Conservation (phyloP, 2,888 invertebrate genomes). For the Cryptocephalus moraei region DNA sequence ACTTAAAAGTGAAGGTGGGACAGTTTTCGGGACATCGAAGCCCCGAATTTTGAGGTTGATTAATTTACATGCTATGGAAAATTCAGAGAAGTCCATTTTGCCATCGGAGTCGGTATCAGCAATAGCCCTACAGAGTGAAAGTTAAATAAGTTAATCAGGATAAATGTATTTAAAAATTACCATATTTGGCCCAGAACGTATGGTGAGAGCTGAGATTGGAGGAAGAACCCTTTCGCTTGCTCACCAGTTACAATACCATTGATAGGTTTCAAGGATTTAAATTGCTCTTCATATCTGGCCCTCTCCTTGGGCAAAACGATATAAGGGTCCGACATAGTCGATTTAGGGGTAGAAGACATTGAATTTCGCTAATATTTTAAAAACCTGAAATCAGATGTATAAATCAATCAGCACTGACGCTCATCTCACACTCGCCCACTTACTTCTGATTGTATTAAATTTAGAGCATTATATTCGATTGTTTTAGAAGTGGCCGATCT, state of each 20-base stretch:
- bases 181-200: conserved; percentile 89
- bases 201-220: conserved; percentile 84
- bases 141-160: neutral
- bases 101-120: conserved; percentile 97
- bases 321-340: conserved; percentile 71
- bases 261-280: conserved; percentile 74
- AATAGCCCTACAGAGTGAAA: conserved; percentile 50
- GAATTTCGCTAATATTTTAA: neutral
- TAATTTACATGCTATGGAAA: conserved; percentile 93
- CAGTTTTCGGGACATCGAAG: conserved; percentile 74
- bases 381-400: neutral
- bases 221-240: conserved; percentile 86
- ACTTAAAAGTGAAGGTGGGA: conserved; percentile 68
- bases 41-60: conserved; percentile 89
- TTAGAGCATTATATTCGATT: conserved; percentile 1
- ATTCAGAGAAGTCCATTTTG: conserved; percentile 91
- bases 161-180: conserved; percentile 42
- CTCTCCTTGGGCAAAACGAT: conserved; percentile 78
- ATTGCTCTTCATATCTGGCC: conserved; percentile 83
- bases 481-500: neutral
- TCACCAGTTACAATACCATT: conserved; percentile 85
- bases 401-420: no score
- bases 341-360: conserved; percentile 37
- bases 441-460: no score
- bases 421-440: no score